Evolutionary conservation across 2,888 invertebrate species (phyloP).

Genomic region (Sphecodes monilicornis): DNA sequence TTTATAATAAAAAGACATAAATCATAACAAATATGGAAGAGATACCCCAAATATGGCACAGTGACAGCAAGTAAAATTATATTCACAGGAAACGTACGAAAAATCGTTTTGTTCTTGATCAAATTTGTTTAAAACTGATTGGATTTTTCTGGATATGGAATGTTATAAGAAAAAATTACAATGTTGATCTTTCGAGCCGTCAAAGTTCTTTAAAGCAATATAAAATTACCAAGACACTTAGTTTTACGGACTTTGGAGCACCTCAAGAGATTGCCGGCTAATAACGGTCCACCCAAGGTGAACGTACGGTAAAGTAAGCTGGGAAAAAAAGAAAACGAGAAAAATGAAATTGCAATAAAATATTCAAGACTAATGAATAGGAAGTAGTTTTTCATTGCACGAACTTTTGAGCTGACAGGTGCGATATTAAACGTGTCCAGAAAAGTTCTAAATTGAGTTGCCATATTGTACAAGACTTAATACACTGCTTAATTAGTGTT

Average conservation of each 20-base stretch:
- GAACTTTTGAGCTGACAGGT: background rate
- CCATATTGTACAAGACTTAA: background rate
- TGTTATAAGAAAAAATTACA: background rate
- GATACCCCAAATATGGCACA: background rate
- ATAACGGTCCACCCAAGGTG: background rate
- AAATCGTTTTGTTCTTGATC: background rate
- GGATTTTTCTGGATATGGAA: background rate
- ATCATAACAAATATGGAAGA: background rate
- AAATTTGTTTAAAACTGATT: background rate
- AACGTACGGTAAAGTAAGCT: background rate
- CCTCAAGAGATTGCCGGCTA: background rate
- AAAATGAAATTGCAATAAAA: background rate
- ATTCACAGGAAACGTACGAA: background rate
- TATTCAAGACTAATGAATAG: constrained; percentile 5
- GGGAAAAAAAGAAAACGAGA: background rate
- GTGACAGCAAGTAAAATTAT: background rate
- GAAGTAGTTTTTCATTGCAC: background rate
- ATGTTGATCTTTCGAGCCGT: background rate
- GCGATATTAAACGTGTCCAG: background rate
- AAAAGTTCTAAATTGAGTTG: constrained; percentile 4
- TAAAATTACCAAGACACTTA: background rate
- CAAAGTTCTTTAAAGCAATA: background rate
- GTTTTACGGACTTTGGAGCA: background rate
- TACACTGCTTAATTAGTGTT: constrained; percentile 3
- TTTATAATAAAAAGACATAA: too few relatives aligned